Percentiles rank a stretch among this genome's conserved stretches.
Conservation (phyloP, 2,113 vertebrate genomes). For the Myrmophylax atrothorax region DNA sequence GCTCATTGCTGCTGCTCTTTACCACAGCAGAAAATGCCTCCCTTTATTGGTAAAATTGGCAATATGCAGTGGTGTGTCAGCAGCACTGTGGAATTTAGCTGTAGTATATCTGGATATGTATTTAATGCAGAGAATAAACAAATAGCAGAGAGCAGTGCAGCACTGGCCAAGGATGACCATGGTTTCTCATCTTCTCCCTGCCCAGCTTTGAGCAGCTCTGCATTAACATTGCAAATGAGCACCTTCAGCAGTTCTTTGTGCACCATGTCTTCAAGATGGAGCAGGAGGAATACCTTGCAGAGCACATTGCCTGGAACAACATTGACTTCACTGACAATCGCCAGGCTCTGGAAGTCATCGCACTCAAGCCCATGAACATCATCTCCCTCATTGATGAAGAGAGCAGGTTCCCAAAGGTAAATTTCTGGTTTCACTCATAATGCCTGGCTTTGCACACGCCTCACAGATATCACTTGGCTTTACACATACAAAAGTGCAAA, state of each 20-base stretch:
- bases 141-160: background rate
- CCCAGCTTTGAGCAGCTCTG: slow-evolving; percentile 96
- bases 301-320: slow-evolving; percentile 86
- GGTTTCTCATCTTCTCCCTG: background rate
- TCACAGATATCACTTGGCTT: background rate
- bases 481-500: background rate
- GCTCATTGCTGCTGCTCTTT: background rate
- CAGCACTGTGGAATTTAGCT: background rate
- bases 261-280: slow-evolving; percentile 90
- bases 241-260: slow-evolving; percentile 97
- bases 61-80: background rate
- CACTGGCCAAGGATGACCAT: background rate
- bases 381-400: slow-evolving; percentile 95
- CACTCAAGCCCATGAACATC: slow-evolving; percentile 87
- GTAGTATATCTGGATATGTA: background rate
- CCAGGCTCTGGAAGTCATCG: slow-evolving; percentile 83
- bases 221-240: slow-evolving; percentile 97
- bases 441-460: background rate
- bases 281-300: slow-evolving; percentile 88
- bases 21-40: background rate
- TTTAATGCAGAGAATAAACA: background rate
- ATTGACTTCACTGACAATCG: slow-evolving; percentile 90
- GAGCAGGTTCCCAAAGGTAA: slow-evolving; percentile 93
- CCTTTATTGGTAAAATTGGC: background rate
- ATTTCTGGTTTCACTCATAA: background rate